Base-by-base conservation (phyloP, 1,140 invertebrate species). In the Nephila pilipes region DNA sequence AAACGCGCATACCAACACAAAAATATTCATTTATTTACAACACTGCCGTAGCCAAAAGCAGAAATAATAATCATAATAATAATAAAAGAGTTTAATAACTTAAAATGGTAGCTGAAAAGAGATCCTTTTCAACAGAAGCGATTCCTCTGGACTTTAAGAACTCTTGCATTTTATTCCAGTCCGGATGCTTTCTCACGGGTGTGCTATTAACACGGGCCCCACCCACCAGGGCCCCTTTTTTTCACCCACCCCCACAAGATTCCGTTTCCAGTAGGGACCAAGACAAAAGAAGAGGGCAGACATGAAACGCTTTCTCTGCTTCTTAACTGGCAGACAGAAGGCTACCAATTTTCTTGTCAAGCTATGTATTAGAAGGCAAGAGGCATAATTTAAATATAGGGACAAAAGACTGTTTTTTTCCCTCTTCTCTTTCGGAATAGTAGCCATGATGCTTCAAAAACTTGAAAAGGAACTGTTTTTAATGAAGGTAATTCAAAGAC, bases 141-240 rank as follows among this genome's bases (percentile, higher is more conserved):
- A 75, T 36, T 75, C 18, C 29, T 75, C 25, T n/a, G n/a, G 18
- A 32, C 32, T 29, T 75, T 75, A 14, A 75, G 69, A 75, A 75
- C 69, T 75, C 29, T 29, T 25, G 29, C 69, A 12, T 75, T 75
- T 75, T 75, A 75, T 75, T 75, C 69, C 29, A 20, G 69, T 25
- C 63, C n/a, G 63, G 63, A 65, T 65, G 29, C 36, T 75, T 75
- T 75, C 69, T 75, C 69, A 75, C 69, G 69, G 69, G 69, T 75
- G 69, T 75, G 69, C 69, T 75, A 75, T 75, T 75, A 75, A 75
- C 29, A 25, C 29, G 6, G 2, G 69, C 32, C 29, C 69, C 32
- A 75, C 69, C 69, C 69, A 18, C 29, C 2, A 6, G 12, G 18
- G 6, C 69, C 25, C 25, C 5, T 18, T 32, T 75, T 32, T 32